Evolutionary conservation across 2,797 vertebrate genomes (phyloP), one percentile per base, ranked within the genome.

Genomic region (Spinibarbus caldwelli): DNA sequence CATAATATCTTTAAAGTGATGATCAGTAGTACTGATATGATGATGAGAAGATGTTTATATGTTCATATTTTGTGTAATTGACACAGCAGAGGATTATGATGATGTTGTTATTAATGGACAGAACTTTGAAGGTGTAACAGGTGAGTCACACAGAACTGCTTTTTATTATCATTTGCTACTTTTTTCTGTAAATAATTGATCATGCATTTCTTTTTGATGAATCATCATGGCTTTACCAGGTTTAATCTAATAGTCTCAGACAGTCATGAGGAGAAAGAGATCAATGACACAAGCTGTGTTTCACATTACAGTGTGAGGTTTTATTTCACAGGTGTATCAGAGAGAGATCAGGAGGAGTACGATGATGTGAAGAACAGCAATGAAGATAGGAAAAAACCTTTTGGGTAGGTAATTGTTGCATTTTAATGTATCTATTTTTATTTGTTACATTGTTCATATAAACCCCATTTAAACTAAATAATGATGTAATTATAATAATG

Each of bases 341-440:
- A 64, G 11, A 14, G 1, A 68, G 47, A 41, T 67, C 62, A 84
- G 26, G 64, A 84, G 64, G 71, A 52, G 31, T 78, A 57, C 57
- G 73, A 70, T 43, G 64, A 84, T n/a, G 64, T 84, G 47, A 68
- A 78, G 62, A 59, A 68, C 64, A 14, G 17, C 34, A 17, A 2
- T 31, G 45, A 41, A 23, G 7, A 36, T 36, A 0, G 1, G 36
- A 36, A 6, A 36, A 36, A 36, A n/a, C 36, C 5, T 36, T 5
- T 6, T 36, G 36, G 36, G 36, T 36, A 36, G 36, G 36, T 6
- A 6, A 36, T 36, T 36, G 36, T 36, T 6, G 6, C 36, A 6
- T 36, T 6, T 36, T 36, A 36, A 36, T 36, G 31, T 31, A 31
- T 31, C 31, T 31, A 31, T 31, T 31, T 31, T 31, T 31, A 31